Percentiles rank a stretch among this genome's conserved stretches.
phyloP scores from a whole-genome alignment of 2,797 vertebrate genomes.

The Silurus lanzhouensis region DNA sequence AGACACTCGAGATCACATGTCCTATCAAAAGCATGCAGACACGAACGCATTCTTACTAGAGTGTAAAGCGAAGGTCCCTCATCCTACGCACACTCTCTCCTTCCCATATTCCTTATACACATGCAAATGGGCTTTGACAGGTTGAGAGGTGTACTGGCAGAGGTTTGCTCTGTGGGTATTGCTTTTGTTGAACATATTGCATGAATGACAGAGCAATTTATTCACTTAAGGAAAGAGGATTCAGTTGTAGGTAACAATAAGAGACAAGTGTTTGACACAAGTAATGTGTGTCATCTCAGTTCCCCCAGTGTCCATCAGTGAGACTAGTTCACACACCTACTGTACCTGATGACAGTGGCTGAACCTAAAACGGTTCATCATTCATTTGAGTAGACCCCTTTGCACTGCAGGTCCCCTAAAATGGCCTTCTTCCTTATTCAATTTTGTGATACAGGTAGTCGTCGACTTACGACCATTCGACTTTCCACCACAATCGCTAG shows the following conservation, averaged over 20 bases:
- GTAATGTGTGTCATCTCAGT: slow-evolving; percentile 42
- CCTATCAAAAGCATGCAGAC: slow-evolving; percentile 21
- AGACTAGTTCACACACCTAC: background rate
- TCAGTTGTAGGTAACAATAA: slow-evolving; percentile 21
- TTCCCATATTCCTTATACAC: slow-evolving; percentile 17
- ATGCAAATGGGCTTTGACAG: slow-evolving; percentile 23
- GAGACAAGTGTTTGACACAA: slow-evolving; percentile 44
- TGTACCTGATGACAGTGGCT: background rate
- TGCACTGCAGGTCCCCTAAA: background rate
- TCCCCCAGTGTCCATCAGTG: slow-evolving; percentile 14
- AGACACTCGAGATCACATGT: slow-evolving; percentile 44
- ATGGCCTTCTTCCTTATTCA: background rate
- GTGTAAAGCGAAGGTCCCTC: background rate
- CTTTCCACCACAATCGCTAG: too few species aligned
- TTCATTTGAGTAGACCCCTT: background rate
- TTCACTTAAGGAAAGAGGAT: slow-evolving; percentile 38
- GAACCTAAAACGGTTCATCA: slow-evolving; percentile 8
- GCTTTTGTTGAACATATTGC: slow-evolving; percentile 23
- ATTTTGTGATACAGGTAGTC: too few species aligned
- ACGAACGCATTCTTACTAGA: background rate
- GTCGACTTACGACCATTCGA: too few species aligned
- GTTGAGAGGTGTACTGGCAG: slow-evolving; percentile 26
- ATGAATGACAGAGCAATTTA: slow-evolving; percentile 17
- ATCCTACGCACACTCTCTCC: background rate
- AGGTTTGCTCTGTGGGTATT: slow-evolving; percentile 22